These are phyloP conservation scores for Pteromalus puparum DNA, from an alignment of 1,140 invertebrate species.

Conservation along the genomic window DNA sequence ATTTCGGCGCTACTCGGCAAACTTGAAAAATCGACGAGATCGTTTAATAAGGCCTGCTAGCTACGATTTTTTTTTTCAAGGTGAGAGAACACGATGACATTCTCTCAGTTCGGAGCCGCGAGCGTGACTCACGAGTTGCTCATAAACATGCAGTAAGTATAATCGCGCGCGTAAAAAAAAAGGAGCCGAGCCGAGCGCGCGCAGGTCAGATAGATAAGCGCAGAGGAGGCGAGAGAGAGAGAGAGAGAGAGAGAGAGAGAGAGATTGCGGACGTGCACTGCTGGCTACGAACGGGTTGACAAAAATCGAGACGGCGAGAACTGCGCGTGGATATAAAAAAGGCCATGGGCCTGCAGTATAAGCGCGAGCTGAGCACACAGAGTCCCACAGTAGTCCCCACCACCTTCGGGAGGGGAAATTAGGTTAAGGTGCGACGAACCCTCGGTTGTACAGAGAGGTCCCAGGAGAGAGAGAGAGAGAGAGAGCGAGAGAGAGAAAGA, in stretches of 20 bases:
- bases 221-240: not conserved
- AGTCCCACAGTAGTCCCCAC: conserved; percentile 4
- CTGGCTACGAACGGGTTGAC: conserved; percentile 5
- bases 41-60: not conserved
- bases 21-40: conserved; percentile 4
- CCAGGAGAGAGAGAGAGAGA: not conserved
- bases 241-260: too few relatives aligned
- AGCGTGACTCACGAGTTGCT: conserved; percentile 25
- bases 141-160: conserved; percentile 37
- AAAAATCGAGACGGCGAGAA: conserved; percentile 7
- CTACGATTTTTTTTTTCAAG: conserved; percentile 8
- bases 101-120: conserved; percentile 3
- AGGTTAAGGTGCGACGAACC: conserved; percentile 41
- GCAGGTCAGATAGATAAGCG: not conserved
- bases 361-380: not conserved
- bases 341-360: not conserved
- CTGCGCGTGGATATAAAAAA: not conserved
- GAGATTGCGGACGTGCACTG: not conserved
- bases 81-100: conserved; percentile 26
- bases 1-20: conserved; percentile 59
- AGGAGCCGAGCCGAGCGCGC: not conserved
- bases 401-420: conserved; percentile 9
- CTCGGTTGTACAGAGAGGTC: not conserved
- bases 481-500: not conserved
- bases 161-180: not conserved